Evolutionary conservation across 2,888 invertebrate species (phyloP).

Genomic region (Pristionchus fissidentatus): DNA sequence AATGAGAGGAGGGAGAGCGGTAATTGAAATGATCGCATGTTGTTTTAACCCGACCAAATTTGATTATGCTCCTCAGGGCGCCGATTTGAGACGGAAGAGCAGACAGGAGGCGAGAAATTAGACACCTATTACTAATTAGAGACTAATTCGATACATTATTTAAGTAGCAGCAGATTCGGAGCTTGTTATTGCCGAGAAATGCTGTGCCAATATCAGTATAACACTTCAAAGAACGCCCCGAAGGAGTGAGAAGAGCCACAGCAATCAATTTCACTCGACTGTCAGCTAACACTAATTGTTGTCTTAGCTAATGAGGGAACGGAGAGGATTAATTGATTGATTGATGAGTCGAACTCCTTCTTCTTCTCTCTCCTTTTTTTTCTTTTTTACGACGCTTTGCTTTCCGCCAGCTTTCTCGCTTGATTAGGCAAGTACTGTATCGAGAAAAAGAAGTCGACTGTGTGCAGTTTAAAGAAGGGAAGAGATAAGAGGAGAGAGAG

Average conservation of each 20-base stretch:
- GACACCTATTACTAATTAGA: constrained; percentile 16
- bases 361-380: background rate
- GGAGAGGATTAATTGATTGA: constrained; percentile 28
- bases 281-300: constrained; percentile 16
- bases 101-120: constrained; percentile 10
- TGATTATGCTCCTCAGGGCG: constrained; percentile 47
- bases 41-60: constrained; percentile 47
- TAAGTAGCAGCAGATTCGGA: background rate
- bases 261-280: background rate
- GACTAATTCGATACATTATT: background rate
- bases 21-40: constrained; percentile 36
- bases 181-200: too few species aligned
- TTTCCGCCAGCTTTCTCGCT: constrained; percentile 46
- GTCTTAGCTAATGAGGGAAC: constrained; percentile 11
- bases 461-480: constrained; percentile 40
- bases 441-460: constrained; percentile 24
- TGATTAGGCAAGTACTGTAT: constrained; percentile 48
- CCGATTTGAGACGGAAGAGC: background rate
- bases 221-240: too few species aligned
- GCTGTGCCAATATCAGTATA: too few species aligned
- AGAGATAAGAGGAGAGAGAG: constrained; percentile 18
- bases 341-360: constrained; percentile 22
- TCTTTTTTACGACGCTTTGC: background rate
- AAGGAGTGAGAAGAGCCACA: background rate
- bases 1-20: background rate